Evolutionary conservation across 2,888 invertebrate species (phyloP).

Genomic region (Scaptomyza tumidula): DNA sequence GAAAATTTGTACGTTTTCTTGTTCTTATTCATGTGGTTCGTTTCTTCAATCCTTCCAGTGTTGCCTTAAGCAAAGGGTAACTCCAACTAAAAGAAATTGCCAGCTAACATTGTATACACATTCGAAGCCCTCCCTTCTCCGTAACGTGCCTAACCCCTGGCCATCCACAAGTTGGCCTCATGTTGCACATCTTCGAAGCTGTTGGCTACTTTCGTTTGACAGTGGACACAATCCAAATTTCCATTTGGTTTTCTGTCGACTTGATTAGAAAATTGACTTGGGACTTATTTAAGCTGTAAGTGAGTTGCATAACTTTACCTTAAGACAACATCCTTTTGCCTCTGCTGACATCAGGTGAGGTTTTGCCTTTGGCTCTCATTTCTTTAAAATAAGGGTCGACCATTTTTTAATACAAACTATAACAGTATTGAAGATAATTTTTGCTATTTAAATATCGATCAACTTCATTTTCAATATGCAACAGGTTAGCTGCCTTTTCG

Average conservation of each 20-base stretch:
- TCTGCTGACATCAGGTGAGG: too few relatives aligned
- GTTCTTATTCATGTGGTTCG: conserved; percentile 66
- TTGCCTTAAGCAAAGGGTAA: conserved; percentile 54
- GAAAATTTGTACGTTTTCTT: conserved; percentile 75
- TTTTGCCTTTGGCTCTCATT: too few relatives aligned
- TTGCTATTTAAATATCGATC: too few relatives aligned
- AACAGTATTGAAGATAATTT: too few relatives aligned
- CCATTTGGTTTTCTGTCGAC: conserved; percentile 34
- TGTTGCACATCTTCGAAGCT: conserved; percentile 38
- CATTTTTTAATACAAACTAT: too few relatives aligned
- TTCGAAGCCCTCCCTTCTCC: conserved; percentile 1
- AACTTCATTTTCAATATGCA: too few relatives aligned
- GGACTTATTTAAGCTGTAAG: conserved; percentile 14
- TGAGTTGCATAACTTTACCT: too few relatives aligned
- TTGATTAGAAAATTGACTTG: conserved; percentile 60
- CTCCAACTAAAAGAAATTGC: conserved; percentile 53
- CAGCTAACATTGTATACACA: conserved; percentile 36
- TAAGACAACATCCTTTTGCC: too few relatives aligned
- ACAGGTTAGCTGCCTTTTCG: too few relatives aligned
- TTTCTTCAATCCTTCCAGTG: conserved; percentile 49
- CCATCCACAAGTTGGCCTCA: conserved; percentile 24
- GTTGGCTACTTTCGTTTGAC: conserved; percentile 52
- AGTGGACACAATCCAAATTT: conserved; percentile 55
- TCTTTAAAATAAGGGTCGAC: too few relatives aligned
- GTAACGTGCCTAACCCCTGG: not conserved